Base-by-base conservation (phyloP, 2,888 invertebrate genomes). In the Podabrus alpinus region DNA sequence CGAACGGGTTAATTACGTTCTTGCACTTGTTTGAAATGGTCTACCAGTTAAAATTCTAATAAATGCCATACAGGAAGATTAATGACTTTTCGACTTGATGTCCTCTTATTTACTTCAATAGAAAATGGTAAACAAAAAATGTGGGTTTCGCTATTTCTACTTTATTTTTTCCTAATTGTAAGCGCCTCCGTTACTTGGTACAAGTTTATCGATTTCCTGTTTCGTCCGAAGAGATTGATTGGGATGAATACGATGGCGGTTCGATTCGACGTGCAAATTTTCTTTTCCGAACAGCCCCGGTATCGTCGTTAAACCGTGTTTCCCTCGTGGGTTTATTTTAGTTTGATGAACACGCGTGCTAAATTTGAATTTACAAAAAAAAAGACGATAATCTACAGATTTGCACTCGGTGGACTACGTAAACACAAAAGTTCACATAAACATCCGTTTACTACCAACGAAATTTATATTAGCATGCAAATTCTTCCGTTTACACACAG, bases 401-500 rank as follows among this genome's bases (percentile, higher is more conserved):
- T 64, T 64, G n/a, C 19, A 64, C 62, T 17, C 62, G 19, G n/a
- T 21, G n/a, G 13, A 64, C 62, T n/a, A 17, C 62, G 21, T 64
- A 75, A 69, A 69, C 75, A 68, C 68, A 71, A 45, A 71, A 75
- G 66, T 72, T 75, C 69, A 60, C 25, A 71, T 64, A 71, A 75
- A 75, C 75, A 75, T 75, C 75, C 75, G 75, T 59, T 71, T 71
- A 71, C 67, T 68, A 66, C 68, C 45, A 60, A 59, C 71, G 68
- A 74, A 74, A 74, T 64, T 64, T 64, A 64, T 15, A 64, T 64
- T 64, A 19, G 21, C 21, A 64, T 64, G 62, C 62, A 64, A 64
- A 64, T 64, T 64, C 9, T 3, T 9, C 19, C 17, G 19, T 45
- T 45, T 45, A 45, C 45, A 45, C 45, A 45, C 45, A n/a, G 9